A percentile compares a stretch with the other conserved stretches of the same genome.
Conservation (phyloP, 1,140 invertebrate genomes). For the Samia ricini region DNA sequence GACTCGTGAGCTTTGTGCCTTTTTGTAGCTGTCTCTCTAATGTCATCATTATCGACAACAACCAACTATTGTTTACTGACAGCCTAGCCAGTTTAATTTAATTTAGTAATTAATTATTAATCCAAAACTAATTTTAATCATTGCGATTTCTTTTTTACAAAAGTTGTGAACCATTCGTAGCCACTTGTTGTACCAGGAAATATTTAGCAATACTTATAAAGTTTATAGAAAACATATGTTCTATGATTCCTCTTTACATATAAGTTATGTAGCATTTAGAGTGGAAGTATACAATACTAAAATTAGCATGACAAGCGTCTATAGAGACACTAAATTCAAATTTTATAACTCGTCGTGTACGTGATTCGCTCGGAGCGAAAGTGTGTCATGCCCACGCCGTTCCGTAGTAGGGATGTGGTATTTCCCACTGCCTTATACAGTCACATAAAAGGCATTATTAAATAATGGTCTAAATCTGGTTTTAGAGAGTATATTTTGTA, state of each 20-base stretch:
- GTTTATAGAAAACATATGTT: no score
- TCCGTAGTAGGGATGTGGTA: conserved; percentile 37
- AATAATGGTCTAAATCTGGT: conserved; percentile 14
- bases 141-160: no score
- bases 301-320: conserved; percentile 2
- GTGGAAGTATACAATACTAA: background rate
- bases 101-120: background rate
- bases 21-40: conserved; percentile 22
- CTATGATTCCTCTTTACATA: background rate
- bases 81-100: conserved; percentile 31
- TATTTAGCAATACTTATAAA: no score
- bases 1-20: conserved; percentile 38
- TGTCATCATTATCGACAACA: conserved; percentile 29
- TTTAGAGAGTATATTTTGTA: conserved; percentile 12
- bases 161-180: no score
- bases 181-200: no score
- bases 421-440: conserved; percentile 30
- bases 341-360: conserved; percentile 15
- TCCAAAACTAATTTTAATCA: background rate
- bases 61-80: conserved; percentile 29
- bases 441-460: conserved; percentile 19
- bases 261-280: background rate
- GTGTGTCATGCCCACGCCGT: conserved; percentile 44
- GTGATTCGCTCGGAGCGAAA: conserved; percentile 36
- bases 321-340: conserved; percentile 20